These are phyloP conservation scores for Luehdorfia chinensis DNA, from an alignment of 1,140 invertebrate species.

Conservation along the genomic window DNA sequence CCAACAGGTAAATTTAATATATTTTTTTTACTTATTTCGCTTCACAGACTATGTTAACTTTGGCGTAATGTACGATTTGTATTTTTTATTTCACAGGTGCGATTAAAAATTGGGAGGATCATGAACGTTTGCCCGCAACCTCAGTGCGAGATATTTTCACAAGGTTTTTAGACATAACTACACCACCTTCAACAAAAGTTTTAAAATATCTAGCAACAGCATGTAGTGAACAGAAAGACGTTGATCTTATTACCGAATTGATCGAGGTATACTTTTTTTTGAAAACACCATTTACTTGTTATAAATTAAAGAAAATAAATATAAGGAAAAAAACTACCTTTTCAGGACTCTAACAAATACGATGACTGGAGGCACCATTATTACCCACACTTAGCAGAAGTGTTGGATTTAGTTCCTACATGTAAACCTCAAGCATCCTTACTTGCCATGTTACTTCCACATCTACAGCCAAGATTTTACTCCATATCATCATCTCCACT, in stretches of 20 bases:
- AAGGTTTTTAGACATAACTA: conserved; percentile 94
- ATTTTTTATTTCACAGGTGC: conserved; percentile 77
- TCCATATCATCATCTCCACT: conserved; percentile 94
- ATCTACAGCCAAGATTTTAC: conserved; percentile 95
- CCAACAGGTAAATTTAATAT: conserved; percentile 82
- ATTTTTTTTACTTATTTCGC: too few relatives aligned
- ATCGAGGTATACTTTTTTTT: conserved; percentile 31
- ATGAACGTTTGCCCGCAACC: conserved; percentile 88
- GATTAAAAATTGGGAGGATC: conserved; percentile 89
- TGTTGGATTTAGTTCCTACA: conserved; percentile 91
- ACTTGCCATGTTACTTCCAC: conserved; percentile 88
- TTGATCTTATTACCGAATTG: conserved; percentile 46
- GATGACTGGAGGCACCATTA: conserved; percentile 95
- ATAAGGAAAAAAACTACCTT: too few relatives aligned
- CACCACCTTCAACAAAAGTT: conserved; percentile 92
- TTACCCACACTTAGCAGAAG: conserved; percentile 91
- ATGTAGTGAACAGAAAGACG: conserved; percentile 86
- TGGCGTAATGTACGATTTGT: too few relatives aligned
- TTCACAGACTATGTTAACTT: too few relatives aligned
- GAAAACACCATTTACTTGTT: conserved; percentile 10
- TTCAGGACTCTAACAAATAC: conserved; percentile 90
- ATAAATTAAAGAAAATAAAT: too few relatives aligned
- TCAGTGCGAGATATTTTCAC: conserved; percentile 87
- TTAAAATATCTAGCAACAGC: conserved; percentile 88
- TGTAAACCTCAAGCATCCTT: conserved; percentile 89